Evolutionary conservation across 2,888 invertebrate species (phyloP).

Genomic region (Andrena haemorrhoa): DNA sequence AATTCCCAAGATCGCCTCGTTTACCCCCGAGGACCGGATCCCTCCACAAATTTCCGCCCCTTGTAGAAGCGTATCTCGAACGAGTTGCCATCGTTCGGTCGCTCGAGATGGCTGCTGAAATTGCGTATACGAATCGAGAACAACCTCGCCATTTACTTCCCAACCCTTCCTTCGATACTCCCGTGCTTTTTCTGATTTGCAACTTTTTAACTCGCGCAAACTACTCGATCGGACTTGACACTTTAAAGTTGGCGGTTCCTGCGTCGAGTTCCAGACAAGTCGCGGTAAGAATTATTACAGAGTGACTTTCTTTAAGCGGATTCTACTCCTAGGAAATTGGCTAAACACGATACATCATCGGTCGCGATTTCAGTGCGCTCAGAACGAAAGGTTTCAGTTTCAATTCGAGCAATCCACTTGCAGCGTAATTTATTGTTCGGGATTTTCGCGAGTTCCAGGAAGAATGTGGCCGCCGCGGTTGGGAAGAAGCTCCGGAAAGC

Average conservation of each 20-base stretch:
- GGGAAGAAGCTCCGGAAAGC: neutral
- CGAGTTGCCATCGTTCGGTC: constrained; percentile 7
- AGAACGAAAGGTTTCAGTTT: neutral
- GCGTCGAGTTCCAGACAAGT: too few relatives aligned
- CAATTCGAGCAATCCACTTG: neutral
- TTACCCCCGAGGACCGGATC: neutral
- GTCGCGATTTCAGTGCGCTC: neutral
- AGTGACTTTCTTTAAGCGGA: neutral
- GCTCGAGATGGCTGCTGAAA: constrained; percentile 4
- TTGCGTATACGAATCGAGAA: constrained; percentile 25
- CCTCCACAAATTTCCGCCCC: constrained; percentile 1
- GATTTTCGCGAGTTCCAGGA: constrained; percentile 12
- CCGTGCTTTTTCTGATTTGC: neutral
- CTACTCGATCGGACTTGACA: too few relatives aligned
- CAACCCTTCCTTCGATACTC: neutral
- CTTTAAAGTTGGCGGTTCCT: neutral
- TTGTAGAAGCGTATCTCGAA: constrained; percentile 8
- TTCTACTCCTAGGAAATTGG: too few relatives aligned
- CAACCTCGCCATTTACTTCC: neutral
- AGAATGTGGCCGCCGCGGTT: neutral
- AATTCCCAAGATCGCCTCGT: constrained; percentile 28
- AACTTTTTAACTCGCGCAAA: neutral
- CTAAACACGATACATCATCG: too few relatives aligned
- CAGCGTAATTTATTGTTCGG: constrained; percentile 2
- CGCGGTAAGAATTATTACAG: neutral